Base-by-base conservation (phyloP, 2,888 invertebrate species). In the Tetanocera ferruginea region DNA sequence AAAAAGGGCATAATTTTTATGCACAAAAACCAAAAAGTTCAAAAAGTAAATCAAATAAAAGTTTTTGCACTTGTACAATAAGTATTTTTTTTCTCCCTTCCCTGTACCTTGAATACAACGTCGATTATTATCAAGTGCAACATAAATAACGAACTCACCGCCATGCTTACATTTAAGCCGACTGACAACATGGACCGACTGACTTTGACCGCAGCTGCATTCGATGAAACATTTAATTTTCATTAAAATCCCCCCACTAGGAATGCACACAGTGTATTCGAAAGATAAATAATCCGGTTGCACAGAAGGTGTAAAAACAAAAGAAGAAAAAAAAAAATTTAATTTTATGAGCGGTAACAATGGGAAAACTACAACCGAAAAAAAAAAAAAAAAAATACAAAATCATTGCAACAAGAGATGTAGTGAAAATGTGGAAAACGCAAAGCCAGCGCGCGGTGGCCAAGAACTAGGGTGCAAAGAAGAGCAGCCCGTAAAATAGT, bases 221-320 rank as follows among this genome's bases (percentile, higher is more conserved):
- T 34, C 66, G 25, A 66, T 49, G 60, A 51, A 64, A 77, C 67
- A 80, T 81, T 78, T 77, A 79, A 80, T 77, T 81, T 81, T 80
- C 79, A 80, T 80, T 80, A 77, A 79, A 80, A 79, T 78, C 73
- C 80, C 78, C 77, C 77, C 76, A 79, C 17, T 49, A 49, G 66
- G 75, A 64, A 76, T 72, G 71, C 77, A 74, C 67, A 9, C 25
- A 62, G 23, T 75, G 75, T 67, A 75, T 31, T 52, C 31, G 34
- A 37, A 67, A 37, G 52, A 75, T 67, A 75, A 67, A 75, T 67
- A 66, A 67, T 34, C 28, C 74, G 52, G 34, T 52, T 74, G 49
- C 64, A 75, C 64, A 75, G 55, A 52, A 75, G 75, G 75, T 67
- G 75, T 31, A 67, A 66, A 75, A 72, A 74, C 49, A 14, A 49